A percentile compares a stretch with the other conserved stretches of the same genome.
These are phyloP conservation scores for Caranx melampygus DNA, from an alignment of 2,113 vertebrate species.

Conservation along the genomic window DNA sequence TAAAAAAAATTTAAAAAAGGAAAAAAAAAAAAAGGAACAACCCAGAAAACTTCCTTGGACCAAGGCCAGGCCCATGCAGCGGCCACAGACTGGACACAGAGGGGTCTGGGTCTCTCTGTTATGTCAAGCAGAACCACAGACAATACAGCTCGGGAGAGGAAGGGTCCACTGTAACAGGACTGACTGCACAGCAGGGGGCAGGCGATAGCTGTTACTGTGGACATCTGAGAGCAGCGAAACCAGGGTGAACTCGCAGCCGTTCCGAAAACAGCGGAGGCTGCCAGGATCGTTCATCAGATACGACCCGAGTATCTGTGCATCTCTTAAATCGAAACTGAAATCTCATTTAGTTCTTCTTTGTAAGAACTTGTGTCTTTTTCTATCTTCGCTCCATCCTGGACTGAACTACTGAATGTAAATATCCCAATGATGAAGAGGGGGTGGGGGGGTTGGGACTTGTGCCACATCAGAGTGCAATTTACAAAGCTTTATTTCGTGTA, in stretches of 20 bases:
- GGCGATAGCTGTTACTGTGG: slow-evolving; percentile 56
- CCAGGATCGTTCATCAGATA: slow-evolving; percentile 32
- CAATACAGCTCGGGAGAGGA: slow-evolving; percentile 30
- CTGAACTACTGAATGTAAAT: slow-evolving; percentile 83
- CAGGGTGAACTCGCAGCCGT: slow-evolving; percentile 32
- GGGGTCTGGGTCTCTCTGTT: slow-evolving; percentile 42
- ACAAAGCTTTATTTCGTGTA: slow-evolving; percentile 74
- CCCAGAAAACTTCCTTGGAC: slow-evolving; percentile 59
- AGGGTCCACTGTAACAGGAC: slow-evolving; percentile 62
- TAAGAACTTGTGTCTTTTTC: slow-evolving; percentile 56
- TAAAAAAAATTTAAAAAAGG: neutral
- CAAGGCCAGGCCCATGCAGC: slow-evolving; percentile 3
- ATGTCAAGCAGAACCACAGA: slow-evolving; percentile 55
- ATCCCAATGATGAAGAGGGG: slow-evolving; percentile 47
- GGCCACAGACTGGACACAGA: slow-evolving; percentile 35
- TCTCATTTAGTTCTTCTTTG: slow-evolving; percentile 58
- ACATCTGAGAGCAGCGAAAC: slow-evolving; percentile 34
- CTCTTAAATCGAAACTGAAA: slow-evolving; percentile 43
- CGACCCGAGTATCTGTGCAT: slow-evolving; percentile 21
- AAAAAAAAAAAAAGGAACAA: slow-evolving; percentile 11
- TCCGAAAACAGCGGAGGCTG: slow-evolving; percentile 29
- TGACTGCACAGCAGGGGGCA: slow-evolving; percentile 75
- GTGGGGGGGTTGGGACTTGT: slow-evolving; percentile 19
- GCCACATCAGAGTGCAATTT: slow-evolving; percentile 78
- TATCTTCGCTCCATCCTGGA: slow-evolving; percentile 55